Percentiles rank a stretch among this genome's conserved stretches.
Conservation (phyloP, 2,113 vertebrate species). For the Orientallactaga bullata region DNA sequence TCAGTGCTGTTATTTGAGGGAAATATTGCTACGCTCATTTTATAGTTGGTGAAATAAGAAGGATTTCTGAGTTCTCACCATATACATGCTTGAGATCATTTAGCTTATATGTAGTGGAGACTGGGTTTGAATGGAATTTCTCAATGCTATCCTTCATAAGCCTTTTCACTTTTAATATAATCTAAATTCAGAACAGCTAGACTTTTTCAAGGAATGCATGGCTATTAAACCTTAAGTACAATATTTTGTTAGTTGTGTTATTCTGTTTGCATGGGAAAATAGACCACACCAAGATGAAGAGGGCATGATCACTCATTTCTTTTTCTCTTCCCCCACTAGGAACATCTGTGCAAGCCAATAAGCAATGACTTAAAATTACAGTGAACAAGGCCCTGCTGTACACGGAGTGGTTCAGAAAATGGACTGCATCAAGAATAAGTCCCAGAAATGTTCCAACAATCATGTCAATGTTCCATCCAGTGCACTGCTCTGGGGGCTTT, state of each 20-base stretch:
- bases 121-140: background rate
- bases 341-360: background rate
- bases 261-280: background rate
- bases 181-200: background rate
- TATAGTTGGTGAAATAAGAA: background rate
- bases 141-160: background rate
- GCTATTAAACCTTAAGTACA: background rate
- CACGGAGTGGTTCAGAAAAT: background rate
- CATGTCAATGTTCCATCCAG: too few species aligned
- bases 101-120: background rate
- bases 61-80: background rate
- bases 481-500: background rate
- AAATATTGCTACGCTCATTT: background rate
- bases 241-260: background rate
- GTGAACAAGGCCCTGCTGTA: background rate
- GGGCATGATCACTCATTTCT: background rate
- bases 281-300: background rate
- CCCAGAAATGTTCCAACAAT: background rate
- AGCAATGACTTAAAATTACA: too few species aligned
- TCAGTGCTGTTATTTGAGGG: background rate
- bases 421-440: fast-evolving
- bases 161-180: background rate
- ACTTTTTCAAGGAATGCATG: background rate
- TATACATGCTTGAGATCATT: background rate
- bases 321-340: background rate